Base-by-base conservation (phyloP, 2,888 invertebrate genomes). In the Protophormia terraenovae region DNA sequence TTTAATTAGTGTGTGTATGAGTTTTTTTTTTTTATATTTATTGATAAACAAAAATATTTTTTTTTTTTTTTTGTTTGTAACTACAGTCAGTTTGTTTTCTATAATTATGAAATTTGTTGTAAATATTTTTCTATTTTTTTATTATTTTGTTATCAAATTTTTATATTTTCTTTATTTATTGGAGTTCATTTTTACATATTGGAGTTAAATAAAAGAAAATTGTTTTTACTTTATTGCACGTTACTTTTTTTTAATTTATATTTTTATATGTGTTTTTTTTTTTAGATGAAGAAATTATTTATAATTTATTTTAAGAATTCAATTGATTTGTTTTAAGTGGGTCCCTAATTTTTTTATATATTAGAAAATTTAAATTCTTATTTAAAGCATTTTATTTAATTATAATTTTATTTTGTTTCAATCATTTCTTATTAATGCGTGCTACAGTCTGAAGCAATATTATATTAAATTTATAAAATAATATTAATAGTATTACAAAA, bases 341-440 rank as follows among this genome's bases (percentile, higher is more conserved):
- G 84, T 84, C 84, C 84, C 84, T 84, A 84, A 84, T 71, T 80
- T 77, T 62, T 69, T 75, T 83, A 53, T 67, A 22, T 76, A 24
- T 73, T 66, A 53, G 47, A 76, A 75, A 79, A 66, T 75, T 69
- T 53, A 79, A 41, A 73, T 83, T 83, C 60, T 69, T 69, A 32
- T 78, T 75, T 84, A 79, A 84, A 84, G 83, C 83, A 75, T 84
- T 75, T 75, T 71, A 38, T 69, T 53, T 24, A 38, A 50, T 16
- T 66, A 35, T 35, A 64, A 53, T 55, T 50, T 41, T 10, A 67
- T 50, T 22, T 47, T 71, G 60, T 27, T 55, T 27, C 10, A 60
- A 16, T 29, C 8, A 58, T 73, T 58, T 73, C 14, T 14, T 64
- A 45, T 53, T 72, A 62, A 77, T 77, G 84, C 72, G 60, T 73